Evolutionary conservation across 2,113 vertebrate genomes (phyloP), one percentile per base, ranked within the genome.

Genomic region (Anarrhichthys ocellatus): DNA sequence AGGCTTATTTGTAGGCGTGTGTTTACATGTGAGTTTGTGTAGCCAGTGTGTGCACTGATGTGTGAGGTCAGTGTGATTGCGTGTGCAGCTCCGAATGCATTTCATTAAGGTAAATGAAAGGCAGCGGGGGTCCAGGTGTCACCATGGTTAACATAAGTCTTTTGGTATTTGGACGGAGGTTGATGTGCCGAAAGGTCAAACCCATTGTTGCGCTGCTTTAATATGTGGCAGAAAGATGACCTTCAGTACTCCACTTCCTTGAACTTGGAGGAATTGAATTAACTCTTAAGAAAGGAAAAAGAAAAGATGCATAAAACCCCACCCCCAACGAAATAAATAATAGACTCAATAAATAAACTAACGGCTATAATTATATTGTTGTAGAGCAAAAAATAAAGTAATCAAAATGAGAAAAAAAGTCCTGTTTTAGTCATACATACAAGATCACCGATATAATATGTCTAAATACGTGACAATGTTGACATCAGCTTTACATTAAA

Each of bases 151-250:
- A 80, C 84, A 61, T 75, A 70, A 82, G 66, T 82, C 66, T 82
- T 72, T 72, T 82, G 87, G 71, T 93, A 85, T 92, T 86, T 85
- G 76, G 65, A 29, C 8, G 38, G 59, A 84, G 78, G 85, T 77
- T 58, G 70, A 79, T 84, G 76, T 46, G 46, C 76, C 52, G 42
- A 92, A 92, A 91, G 87, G 91, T 91, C 89, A 88, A 32, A 36
- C 73, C 76, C 80, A 79, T 73, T 44, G 64, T 38, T 36, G 44
- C n/a, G 32, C 24, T 4, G 40, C 81, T 87, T 80, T 85, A 77
- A 82, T 84, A 79, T 36, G 66, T 56, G 15, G 61, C 85, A 70
- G 63, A 80, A 54, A 38, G 34, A 14, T 36, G 70, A 79, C 78
- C 77, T 86, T 82, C 80, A 65, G 72, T 68, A 80, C 71, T 67